Percentiles rank a stretch among this genome's conserved stretches.
Conservation (phyloP, 2,113 vertebrate genomes). For the Orientallactaga bullata region DNA sequence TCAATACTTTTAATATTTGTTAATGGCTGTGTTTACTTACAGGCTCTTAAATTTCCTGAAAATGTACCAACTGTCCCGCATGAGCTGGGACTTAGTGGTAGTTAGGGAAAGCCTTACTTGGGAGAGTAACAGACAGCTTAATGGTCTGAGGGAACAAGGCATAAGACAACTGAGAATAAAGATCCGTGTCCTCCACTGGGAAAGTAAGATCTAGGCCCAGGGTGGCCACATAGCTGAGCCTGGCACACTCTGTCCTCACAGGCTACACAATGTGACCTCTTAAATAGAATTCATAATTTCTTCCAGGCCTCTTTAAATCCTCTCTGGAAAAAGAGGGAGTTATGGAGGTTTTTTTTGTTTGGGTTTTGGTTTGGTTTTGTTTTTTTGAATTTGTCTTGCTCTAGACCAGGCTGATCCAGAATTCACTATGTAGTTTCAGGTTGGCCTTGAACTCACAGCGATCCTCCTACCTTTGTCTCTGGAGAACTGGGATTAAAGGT, state of each 20-base stretch:
- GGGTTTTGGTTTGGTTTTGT: too few species aligned
- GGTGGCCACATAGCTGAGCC: accelerated
- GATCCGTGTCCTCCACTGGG: neutral
- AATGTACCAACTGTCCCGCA: neutral
- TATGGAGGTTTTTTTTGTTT: neutral
- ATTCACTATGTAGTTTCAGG: too few species aligned
- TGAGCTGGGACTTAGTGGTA: neutral
- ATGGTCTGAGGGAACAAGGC: neutral
- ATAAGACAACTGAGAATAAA: neutral
- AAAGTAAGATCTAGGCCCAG: neutral
- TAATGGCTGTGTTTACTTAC: neutral
- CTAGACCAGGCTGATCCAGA: too few species aligned
- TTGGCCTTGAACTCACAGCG: too few species aligned
- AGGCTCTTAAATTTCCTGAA: neutral
- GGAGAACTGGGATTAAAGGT: too few species aligned
- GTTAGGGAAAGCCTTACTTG: neutral
- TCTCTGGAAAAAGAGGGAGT: neutral
- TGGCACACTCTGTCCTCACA: neutral
- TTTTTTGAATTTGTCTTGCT: too few species aligned
- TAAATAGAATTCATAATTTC: neutral
- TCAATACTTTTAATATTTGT: neutral
- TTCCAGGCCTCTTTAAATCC: neutral
- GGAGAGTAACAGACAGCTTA: neutral
- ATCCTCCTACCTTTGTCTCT: too few species aligned
- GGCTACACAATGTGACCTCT: neutral